A percentile compares a stretch with the other conserved stretches of the same genome.
These are phyloP conservation scores for Istiophorus platypterus DNA, from an alignment of 2,113 vertebrate genomes.

Conservation along the genomic window DNA sequence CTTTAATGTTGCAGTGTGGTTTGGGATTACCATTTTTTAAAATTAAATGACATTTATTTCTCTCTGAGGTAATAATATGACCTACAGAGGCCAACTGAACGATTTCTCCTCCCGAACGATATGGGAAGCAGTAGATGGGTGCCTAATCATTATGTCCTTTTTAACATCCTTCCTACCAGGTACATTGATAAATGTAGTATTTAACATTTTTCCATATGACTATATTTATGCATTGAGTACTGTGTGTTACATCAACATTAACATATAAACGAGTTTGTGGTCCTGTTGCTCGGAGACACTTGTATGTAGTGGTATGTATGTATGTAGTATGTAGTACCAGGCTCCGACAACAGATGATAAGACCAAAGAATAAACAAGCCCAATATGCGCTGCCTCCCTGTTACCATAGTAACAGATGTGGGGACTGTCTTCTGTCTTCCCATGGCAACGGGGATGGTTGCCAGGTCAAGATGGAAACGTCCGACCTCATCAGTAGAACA, in stretches of 20 bases:
- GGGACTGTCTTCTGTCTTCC: conserved; percentile 71
- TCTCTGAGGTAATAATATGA: conserved; percentile 9
- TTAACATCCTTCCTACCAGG: conserved; percentile 27
- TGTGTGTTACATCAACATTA: conserved; percentile 13
- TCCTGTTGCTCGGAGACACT: conserved; percentile 33
- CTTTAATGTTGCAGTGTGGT: neutral
- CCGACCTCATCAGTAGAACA: conserved; percentile 69
- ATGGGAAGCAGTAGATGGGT: neutral
- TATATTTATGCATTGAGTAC: conserved; percentile 8
- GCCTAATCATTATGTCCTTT: conserved; percentile 39
- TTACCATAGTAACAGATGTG: conserved; percentile 80
- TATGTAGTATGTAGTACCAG: conserved; percentile 41
- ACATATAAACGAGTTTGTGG: conserved; percentile 51
- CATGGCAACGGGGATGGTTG: conserved; percentile 80
- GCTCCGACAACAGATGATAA: conserved; percentile 45
- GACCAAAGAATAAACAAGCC: conserved; percentile 73
- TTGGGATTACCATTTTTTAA: conserved; percentile 1
- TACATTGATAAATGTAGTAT: conserved; percentile 5
- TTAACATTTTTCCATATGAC: conserved; percentile 22
- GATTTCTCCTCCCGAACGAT: neutral
- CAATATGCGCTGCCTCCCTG: conserved; percentile 62
- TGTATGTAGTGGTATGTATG: no score
- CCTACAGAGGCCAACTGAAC: conserved; percentile 23
- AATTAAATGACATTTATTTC: conserved; percentile 13
- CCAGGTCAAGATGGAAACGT: conserved; percentile 77